Evolutionary conservation across 2,113 vertebrate species (phyloP), one percentile per base, ranked within the genome.

Genomic region (Brachyistius frenatus): DNA sequence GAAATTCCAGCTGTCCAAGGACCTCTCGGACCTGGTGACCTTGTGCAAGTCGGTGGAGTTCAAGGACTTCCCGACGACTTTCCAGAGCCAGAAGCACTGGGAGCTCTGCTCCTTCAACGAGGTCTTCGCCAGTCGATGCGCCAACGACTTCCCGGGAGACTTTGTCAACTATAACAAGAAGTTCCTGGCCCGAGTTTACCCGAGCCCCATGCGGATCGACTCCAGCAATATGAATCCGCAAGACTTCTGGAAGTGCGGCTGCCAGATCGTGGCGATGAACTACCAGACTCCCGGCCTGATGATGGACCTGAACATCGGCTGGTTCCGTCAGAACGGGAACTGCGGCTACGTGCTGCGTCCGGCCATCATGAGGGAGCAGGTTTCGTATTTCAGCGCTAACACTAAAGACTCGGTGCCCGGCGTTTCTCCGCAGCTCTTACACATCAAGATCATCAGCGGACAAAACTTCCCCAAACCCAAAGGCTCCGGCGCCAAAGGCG

Each of bases 221-320:
- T 99, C 98, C 0, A 99, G 98, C 89, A 99, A 99, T 90, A 99
- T 99, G 97, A 99, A 99, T 86, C 98, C 98, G 46, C 98, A 99
- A 91, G 98, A 99, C 79, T 99, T 98, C 79, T 99, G 98, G 98
- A 99, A 99, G 73, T 99, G 98, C 37, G 98, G 98, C 46, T 99
- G 98, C 91, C 98, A 99, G 78, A 97, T 99, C 30, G 98, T 99
- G 63, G 97, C 98, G 37, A 99, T 99, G 98, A 99, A 99, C 94
- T 99, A 98, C 82, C 98, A 99, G 73, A 99, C 98, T 0, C 98
- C 98, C 0, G 98, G 98, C 6, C 90, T 99, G 83, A 99, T 99
- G 98, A 99, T 99, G 98, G 98, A 99, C 88, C 92, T 99, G 67
- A 99, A 99, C 76, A 98, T 98, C 0, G 98, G 97, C 71, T 99